These are phyloP conservation scores for Drosophila anomelani DNA, from an alignment of 2,888 invertebrate species.

Conservation along the genomic window DNA sequence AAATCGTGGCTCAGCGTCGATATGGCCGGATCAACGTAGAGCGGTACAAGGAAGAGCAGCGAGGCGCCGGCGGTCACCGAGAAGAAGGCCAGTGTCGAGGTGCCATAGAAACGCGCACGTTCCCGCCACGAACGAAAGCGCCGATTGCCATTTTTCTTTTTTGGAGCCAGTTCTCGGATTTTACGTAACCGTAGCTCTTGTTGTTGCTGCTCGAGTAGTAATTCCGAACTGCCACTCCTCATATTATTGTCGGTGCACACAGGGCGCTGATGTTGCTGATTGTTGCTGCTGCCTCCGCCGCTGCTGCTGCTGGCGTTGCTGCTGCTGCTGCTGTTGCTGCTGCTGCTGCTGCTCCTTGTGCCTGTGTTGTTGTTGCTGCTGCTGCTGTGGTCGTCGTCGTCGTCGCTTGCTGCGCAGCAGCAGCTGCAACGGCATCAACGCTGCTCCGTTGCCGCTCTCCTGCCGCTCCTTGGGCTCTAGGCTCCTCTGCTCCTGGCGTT, in stretches of 20 bases:
- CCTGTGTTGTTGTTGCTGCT: conserved; percentile 55
- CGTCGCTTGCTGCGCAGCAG: conserved; percentile 54
- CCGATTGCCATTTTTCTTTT: conserved; percentile 85
- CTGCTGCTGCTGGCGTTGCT: conserved; percentile 43
- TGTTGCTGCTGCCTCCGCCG: conserved; percentile 67
- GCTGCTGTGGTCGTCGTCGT: conserved; percentile 51
- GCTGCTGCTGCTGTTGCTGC: conserved; percentile 40
- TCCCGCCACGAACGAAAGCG: conserved; percentile 87
- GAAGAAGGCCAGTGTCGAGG: conserved; percentile 89
- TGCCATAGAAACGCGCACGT: conserved; percentile 89
- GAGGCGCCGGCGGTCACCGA: conserved; percentile 90
- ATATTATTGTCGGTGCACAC: conserved; percentile 86
- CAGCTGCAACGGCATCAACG: conserved; percentile 53
- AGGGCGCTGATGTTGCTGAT: conserved; percentile 81
- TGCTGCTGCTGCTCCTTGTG: conserved; percentile 56
- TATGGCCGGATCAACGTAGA: conserved; percentile 94
- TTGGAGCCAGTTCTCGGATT: conserved; percentile 87
- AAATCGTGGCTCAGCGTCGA: conserved; percentile 95
- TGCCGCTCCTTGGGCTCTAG: conserved; percentile 39
- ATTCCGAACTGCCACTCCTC: conserved; percentile 92
- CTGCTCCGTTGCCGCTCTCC: conserved; percentile 37
- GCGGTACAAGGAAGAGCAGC: conserved; percentile 89
- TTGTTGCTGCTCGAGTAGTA: conserved; percentile 91
- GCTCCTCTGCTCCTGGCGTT: conserved; percentile 47
- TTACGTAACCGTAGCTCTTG: conserved; percentile 88